Base-by-base conservation (phyloP, 2,888 invertebrate species). In the Dicranocentrus wangi region DNA sequence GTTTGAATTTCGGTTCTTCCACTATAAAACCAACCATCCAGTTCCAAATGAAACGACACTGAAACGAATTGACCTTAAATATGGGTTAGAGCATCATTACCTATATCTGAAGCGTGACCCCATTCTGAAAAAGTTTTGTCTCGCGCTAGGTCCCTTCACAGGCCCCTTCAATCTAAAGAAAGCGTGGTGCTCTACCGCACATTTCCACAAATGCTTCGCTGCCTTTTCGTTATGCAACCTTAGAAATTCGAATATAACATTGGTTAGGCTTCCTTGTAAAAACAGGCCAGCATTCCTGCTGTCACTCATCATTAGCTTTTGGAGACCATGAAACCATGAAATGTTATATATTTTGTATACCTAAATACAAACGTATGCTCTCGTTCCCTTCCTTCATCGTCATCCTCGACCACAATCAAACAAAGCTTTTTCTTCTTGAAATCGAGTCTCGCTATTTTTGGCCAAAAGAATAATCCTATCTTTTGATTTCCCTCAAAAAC, bases 201-300 rank as follows among this genome's bases (percentile, higher is more conserved):
- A 99, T 90, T 99, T 99, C 99, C 99, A 99, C 85, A 99, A 91
- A 90, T 99, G 99, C 89, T 99, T 99, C 89, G 98, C 98, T 0
- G 99, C 98, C 89, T 98, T 98, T 89, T 98, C 97, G 88, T 98
- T 99, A 87, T 95, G 94, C 86, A 99, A 90, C 78, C 93, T 91
- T 8, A 87, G 80, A 81, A 73, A n/a, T 28, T 21, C 27, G 58
- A 77, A 47, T 47, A 25, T 55, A 28, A 10, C 19, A 55, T 28
- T 17, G 25, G 15, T 32, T 58, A 42, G 27, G 43, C 42, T 21
- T 19, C 47, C 39, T 8, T 13, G 39, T 39, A 5, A 39, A 8
- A 39, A 13, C 39, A 13, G 39, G n/a, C n/a, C n/a, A n/a, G n/a
- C n/a, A n/a, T 8, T 32, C n/a, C 32, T 13, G 15, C 19, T 25